phyloP scores from a whole-genome alignment of 2,797 vertebrate genomes.

The Benthosema pterotum region DNA sequence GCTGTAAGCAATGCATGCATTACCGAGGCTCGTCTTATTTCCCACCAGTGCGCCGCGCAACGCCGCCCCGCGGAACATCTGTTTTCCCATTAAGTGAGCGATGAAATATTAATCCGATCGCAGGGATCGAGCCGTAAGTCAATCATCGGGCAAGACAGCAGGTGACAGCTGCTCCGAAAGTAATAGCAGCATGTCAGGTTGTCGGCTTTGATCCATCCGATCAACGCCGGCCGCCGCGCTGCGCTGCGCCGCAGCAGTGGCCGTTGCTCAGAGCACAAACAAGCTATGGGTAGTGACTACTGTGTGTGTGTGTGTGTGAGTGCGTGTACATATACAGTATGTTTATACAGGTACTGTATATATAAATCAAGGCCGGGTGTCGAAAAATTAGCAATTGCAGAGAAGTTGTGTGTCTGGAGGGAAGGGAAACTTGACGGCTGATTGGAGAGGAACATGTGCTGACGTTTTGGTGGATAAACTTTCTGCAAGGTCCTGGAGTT shows the following conservation, averaged over 20 bases:
- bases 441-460: no score
- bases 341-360: no score
- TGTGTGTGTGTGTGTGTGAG: no score
- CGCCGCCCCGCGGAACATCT: conserved; percentile 69
- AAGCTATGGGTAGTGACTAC: conserved; percentile 6
- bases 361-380: no score
- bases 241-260: conserved; percentile 19
- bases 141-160: conserved; percentile 59
- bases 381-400: no score
- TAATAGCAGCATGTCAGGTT: conserved; percentile 65
- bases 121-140: conserved; percentile 62
- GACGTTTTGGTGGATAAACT: no score
- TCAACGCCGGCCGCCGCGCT: no score
- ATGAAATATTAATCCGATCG: conserved; percentile 73
- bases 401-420: no score
- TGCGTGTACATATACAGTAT: no score
- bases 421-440: no score
- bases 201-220: conserved; percentile 65
- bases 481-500: no score
- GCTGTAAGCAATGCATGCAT: conserved; percentile 71
- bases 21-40: conserved; percentile 63
- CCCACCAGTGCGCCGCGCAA: conserved; percentile 42
- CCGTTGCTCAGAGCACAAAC: conserved; percentile 53
- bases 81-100: conserved; percentile 74
- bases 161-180: conserved; percentile 69